Evolutionary conservation across 2,113 vertebrate species (phyloP), one percentile per base, ranked within the genome.

Genomic region (Grallaria varia): DNA sequence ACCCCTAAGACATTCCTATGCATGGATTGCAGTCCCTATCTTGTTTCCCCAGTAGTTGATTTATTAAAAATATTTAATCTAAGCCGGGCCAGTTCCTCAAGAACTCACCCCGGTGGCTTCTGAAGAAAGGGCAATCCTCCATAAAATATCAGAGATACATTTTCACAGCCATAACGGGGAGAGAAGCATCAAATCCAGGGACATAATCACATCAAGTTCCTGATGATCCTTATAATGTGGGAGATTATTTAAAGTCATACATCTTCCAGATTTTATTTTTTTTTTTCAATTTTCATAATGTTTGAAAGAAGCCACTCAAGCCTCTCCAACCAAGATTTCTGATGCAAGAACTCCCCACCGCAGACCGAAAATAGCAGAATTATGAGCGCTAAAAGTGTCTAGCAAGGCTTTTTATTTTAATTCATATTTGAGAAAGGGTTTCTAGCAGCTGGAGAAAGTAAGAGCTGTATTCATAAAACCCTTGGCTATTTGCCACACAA

Each of bases 391-490:
- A 82, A 67, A 79, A 97, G 71, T 93, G 97, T 96, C 87, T 93
- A 95, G 94, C 87, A 93, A 59, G 75, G 89, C 87, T 94, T 97
- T 96, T 97, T 95, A 92, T 95, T 98, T 97, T 97, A 97, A 98
- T 97, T 98, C 97, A 89, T 97, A 95, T 97, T 97, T 96, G 62
- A 97, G 97, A 97, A 95, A 96, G 89, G 89, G 90, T 95, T 97
- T 72, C 93, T 93, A 97, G 91, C 94, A 97, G 92, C 97, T 97
- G 97, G 95, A 84, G 75, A 96, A 97, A 97, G 97, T 80, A 97
- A 98, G 97, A 84, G 84, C 82, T 35, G 93, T 94, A 98, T 98
- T 98, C 97, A 98, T 98, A 97, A 98, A 97, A 77, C 49, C 25
- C 69, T 92, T 97, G 97, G 97, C 96, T 95, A 94, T 74, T 86